Evolutionary conservation across 2,113 vertebrate species (phyloP).

Genomic region (Todiramphus chloris): DNA sequence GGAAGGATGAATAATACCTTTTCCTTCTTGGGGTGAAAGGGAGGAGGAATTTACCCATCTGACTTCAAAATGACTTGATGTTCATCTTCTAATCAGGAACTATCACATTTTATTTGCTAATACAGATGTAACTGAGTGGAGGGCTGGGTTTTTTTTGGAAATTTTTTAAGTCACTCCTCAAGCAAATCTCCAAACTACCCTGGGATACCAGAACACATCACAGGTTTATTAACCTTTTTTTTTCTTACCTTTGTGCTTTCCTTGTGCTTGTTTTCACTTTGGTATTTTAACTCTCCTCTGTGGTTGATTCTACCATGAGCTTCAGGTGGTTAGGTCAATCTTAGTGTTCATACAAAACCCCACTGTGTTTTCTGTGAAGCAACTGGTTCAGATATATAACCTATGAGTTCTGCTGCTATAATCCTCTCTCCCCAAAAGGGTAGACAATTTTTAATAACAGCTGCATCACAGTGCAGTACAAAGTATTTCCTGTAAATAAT

Average conservation of each 20-base stretch:
- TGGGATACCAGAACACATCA: not conserved
- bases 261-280: not conserved
- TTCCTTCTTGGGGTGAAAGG: not conserved
- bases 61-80: not conserved
- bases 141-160: not conserved
- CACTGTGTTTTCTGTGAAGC: not conserved
- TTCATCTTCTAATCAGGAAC: not conserved
- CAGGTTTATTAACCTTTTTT: not conserved
- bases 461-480: not conserved
- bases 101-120: not conserved
- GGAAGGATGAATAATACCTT: not conserved
- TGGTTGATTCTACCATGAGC: not conserved
- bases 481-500: slow-evolving; percentile 12
- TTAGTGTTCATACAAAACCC: not conserved
- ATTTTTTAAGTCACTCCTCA: not conserved
- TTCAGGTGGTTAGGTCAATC: not conserved
- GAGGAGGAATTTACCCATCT: not conserved
- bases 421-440: not conserved
- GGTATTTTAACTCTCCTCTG: not conserved
- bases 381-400: not conserved
- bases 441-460: not conserved
- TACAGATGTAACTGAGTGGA: not conserved
- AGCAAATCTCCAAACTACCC: not conserved
- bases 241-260: not conserved
- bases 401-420: not conserved